Base-by-base conservation (phyloP, 2,888 invertebrate genomes). In the Diaprepes abbreviatus region DNA sequence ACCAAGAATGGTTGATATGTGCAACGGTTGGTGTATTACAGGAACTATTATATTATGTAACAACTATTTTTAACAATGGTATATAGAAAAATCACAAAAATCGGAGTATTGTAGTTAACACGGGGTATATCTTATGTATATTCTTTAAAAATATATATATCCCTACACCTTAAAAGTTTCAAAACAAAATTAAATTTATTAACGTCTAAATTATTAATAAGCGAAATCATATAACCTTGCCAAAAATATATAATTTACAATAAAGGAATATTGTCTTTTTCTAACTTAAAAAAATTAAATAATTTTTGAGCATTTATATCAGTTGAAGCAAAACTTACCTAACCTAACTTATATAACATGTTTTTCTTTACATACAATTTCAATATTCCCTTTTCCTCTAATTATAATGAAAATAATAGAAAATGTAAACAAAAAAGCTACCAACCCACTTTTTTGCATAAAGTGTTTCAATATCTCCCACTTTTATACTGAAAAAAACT, bases 51-150 rank as follows among this genome's bases (percentile, higher is more conserved):
- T 7, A 52, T 43, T 16, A 7, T 43, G 63, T 52, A 50, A 28
- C 58, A 43, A 43, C 38, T 58, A 58, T 38, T 58, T 58, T 64
- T 28, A 50, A 55, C 35, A 64, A 64, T 55, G 55, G 55, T 64
- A 64, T 55, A 55, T 21, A 40, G 40, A 55, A 55, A 16, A 66
- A 67, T 67, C 67, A 67, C 67, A 67, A 66, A 59, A 40, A 40
- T 10, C 35, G 60, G 60, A 67, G 60, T 67, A 67, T 67, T 67
- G 57, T 57, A 66, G 45, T 58, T 36, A 24, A 59, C 21, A 9
- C 19, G 50, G 10, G 36, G 45, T 31, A 40, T 43, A 21, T n/a
- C 10, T 21, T 19, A 43, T 21, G 43, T 43, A 43, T 43, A 17
- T 21, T 17, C 43, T 43, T 43, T 16, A 36, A 57, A 38, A 38